Evolutionary conservation across 2,888 invertebrate genomes (phyloP), one percentile per base, ranked within the genome.

Genomic region (Himalopsyche anomala): DNA sequence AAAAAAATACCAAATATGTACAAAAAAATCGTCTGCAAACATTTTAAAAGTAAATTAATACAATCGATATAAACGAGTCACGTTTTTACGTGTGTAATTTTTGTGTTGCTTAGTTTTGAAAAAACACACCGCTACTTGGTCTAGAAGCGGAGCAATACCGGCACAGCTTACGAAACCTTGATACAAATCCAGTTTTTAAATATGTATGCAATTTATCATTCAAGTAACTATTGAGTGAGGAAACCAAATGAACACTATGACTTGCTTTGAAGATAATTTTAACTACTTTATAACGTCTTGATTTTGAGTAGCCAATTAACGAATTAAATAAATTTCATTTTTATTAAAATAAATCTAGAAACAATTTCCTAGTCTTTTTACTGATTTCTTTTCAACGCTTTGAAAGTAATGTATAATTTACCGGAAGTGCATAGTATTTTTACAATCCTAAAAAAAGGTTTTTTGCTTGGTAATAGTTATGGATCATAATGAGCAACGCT

Each of bases 171-270:
- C 45, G 51, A 80, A 80, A 80, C 80, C 80, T 80, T 80, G 80
- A 51, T 80, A 80, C 80, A 80, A 80, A 80, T 80, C 80, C 45
- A 80, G 80, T 80, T 80, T 51, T 80, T 80, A 15, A 80, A 40
- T 80, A 42, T 51, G 19, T 51, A 80, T 45, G 80, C 80, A 80
- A 45, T 42, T 45, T 42, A 80, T 80, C 42, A 19, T 51, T 80
- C n/a, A 80, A 45, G 45, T 80, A 28, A 42, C 42, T 74, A 69
- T 36, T 42, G 45, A 42, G 80, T 80, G 80, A 80, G 80, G 80
- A 80, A 80, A 80, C 80, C 51, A 42, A 45, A 6, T 11, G 19
- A 80, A 51, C 45, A 80, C 11, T 80, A 80, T 19, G 36, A 15
- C 74, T 36, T 38, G 74, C 19, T 74, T 74, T 38, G 8, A 12